These are phyloP conservation scores for Tonatia bakeri DNA, from an alignment of 2,113 vertebrate genomes.

Conservation along the genomic window DNA sequence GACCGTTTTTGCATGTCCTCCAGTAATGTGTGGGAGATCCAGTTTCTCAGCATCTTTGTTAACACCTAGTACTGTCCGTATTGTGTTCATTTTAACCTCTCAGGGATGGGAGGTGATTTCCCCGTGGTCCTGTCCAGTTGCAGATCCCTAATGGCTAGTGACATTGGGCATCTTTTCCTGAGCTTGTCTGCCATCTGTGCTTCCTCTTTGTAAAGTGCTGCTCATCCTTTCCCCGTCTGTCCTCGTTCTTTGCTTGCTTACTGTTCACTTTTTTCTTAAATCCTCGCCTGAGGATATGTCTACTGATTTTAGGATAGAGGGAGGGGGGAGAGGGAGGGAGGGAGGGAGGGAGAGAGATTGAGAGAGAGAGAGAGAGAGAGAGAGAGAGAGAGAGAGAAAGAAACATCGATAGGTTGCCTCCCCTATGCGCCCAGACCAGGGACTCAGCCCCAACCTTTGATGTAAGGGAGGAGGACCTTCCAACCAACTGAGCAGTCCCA, in stretches of 20 bases:
- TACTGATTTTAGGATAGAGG: no score
- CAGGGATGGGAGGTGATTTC: background rate
- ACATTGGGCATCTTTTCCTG: background rate
- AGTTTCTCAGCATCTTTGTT: background rate
- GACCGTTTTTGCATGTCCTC: background rate
- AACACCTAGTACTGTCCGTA: background rate
- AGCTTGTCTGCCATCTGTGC: no score
- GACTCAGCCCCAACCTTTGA: no score
- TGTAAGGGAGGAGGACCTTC: no score
- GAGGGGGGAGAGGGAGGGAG: no score
- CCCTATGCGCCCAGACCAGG: no score
- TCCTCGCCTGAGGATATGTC: no score
- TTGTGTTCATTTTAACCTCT: background rate
- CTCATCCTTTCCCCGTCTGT: background rate
- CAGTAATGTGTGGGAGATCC: background rate
- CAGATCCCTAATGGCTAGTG: background rate
- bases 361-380: no score
- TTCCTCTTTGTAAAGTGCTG: background rate
- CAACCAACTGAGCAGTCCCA: no score
- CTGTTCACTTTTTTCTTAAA: background rate
- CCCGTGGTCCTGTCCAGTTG: background rate
- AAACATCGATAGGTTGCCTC: no score
- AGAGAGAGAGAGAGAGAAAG: no score
- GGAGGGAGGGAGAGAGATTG: no score
- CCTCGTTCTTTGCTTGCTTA: background rate